Evolutionary conservation across 2,113 vertebrate species (phyloP), one percentile per base, ranked within the genome.

Genomic region (Coreoperca whiteheadi): DNA sequence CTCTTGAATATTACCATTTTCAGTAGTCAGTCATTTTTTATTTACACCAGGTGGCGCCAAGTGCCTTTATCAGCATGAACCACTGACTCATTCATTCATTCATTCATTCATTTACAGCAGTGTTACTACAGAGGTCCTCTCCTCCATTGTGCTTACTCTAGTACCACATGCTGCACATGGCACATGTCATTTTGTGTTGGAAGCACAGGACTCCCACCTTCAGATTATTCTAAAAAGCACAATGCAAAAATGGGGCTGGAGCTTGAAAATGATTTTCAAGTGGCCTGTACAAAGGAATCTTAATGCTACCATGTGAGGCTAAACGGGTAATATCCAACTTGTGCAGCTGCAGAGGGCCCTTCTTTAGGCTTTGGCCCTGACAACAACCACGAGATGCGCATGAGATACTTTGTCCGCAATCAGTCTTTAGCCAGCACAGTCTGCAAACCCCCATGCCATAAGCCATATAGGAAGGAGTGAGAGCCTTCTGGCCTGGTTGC

Each of bases 401-500:
- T 72, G 41, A 84, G 51, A 67, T 84, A 68, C 68, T 91, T 92
- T 89, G 88, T 88, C 80, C 85, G 74, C 73, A 83, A 87, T 79
- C 79, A 75, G 25, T 57, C 59, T 65, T 46, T 78, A 81, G 68
- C 41, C 18, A 65, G 30, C 79, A 71, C 74, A 71, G 30, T 68
- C 79, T 78, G 74, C 77, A 82, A 83, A 73, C 77, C 80, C 81
- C 82, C 88, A 81, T 74, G 39, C 87, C 85, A 81, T 79, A 21
- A 90, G 81, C 87, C 70, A 83, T 72, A 64, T 63, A 82, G 56
- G 64, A 82, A 71, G 66, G 48, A 81, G 77, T 23, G 61, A 87
- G 75, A 87, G 86, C 71, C 77, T 85, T 81, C 37, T 90, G 91
- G 92, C 79, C 37, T 90, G 91, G 92, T 95, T 95, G 93, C 93